Evolutionary conservation across 1,140 invertebrate species (phyloP), one percentile per base, ranked within the genome.

Genomic region (Chrysoperla carnea): DNA sequence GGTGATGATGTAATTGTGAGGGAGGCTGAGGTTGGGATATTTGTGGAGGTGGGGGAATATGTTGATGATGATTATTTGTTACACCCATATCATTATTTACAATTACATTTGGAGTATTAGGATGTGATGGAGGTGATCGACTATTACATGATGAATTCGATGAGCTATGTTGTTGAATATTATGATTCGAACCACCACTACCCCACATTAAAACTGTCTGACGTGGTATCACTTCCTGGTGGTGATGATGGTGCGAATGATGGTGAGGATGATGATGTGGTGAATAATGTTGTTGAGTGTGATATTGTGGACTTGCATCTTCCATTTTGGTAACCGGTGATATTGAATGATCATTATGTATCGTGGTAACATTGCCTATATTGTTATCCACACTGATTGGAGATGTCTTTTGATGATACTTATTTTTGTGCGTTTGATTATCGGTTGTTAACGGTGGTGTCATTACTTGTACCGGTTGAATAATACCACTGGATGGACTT

Each of bases 151-250:
- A 53, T 13, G 62, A 61, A 41, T 61, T 64, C 57, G 50, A 61
- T 61, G 46, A 59, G 58, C 39, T 59, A 55, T 36, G 63, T 57
- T 33, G 60, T 57, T 41, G 60, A 62, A 54, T 52, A 37, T 23
- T 54, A 52, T 47, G 43, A 15, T 39, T 37, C 60, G 50, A 6
- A 49, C 64, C 35, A 50, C 71, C 50, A 50, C 75, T 54, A 52
- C 83, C 84, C 83, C 84, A 87, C 84, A 87, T 87, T 4, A 89
- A 68, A 12, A 89, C 84, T 1, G 84, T 89, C 60, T 89, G 84
- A 14, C 84, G 63, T 0, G 77, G 75, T 17, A 70, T 64, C 41
- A 78, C 72, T 45, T 72, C 64, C 17, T 48, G 47, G 31, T 55
- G 51, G n/a, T 59, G 57, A 45, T 60, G 61, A 48, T 75, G 66